Percentiles rank a stretch among this genome's conserved stretches.
Evolutionary conservation across 2,797 vertebrate species (phyloP).

Genomic region (Sebastes reedi): DNA sequence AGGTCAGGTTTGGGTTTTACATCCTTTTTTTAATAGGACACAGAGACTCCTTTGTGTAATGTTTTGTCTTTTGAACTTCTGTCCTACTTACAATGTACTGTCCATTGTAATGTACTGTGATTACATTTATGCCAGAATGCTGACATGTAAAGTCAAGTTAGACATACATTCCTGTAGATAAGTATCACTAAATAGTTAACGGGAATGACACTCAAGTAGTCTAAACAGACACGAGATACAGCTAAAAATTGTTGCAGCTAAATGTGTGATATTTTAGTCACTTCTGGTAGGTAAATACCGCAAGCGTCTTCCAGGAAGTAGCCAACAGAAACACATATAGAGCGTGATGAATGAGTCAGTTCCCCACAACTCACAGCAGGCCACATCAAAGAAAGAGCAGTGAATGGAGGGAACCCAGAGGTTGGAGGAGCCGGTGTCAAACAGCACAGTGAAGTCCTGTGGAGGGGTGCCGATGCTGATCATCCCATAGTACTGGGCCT

Average conservation of each 20-base stretch:
- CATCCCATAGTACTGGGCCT: constrained; percentile 83
- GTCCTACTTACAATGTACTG: background rate
- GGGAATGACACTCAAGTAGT: background rate
- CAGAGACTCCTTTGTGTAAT: background rate
- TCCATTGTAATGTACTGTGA: background rate
- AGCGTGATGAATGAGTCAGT: background rate
- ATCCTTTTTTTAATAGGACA: background rate
- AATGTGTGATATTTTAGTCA: background rate
- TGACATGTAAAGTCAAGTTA: background rate
- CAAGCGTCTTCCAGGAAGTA: background rate
- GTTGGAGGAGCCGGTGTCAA: constrained; percentile 88
- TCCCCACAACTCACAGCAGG: constrained; percentile 81
- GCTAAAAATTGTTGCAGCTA: background rate
- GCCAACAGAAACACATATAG: background rate
- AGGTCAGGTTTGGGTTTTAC: background rate
- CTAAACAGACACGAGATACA: background rate
- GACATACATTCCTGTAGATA: no score
- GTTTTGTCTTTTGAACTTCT: background rate
- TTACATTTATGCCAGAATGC: background rate
- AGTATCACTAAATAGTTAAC: background rate
- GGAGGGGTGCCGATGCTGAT: constrained; percentile 83
- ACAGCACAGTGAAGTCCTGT: constrained; percentile 84
- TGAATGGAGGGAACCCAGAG: constrained; percentile 86
- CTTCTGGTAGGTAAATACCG: background rate
- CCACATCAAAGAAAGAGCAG: constrained; percentile 81